Conservation (phyloP, 2,797 vertebrate species). For the Knipowitschia caucasica region DNA sequence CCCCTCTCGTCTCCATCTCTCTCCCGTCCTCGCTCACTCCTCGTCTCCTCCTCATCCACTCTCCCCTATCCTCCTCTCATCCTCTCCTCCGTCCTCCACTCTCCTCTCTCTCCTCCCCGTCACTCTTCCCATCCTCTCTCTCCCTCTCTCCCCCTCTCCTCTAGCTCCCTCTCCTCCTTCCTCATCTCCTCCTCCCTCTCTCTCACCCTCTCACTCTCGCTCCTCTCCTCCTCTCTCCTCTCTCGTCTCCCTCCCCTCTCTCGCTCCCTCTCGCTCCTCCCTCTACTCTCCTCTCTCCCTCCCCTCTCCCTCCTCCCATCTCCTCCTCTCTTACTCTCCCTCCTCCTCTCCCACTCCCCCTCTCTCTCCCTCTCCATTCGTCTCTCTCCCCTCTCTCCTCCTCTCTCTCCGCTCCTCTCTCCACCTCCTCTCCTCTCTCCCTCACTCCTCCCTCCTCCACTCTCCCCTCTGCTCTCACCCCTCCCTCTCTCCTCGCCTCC, state of each 20-base stretch:
- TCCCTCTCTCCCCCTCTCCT: not conserved
- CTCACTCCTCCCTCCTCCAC: too few species aligned
- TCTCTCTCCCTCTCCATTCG: too few species aligned
- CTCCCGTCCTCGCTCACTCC: constrained; percentile 57
- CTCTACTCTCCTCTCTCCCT: constrained; percentile 68
- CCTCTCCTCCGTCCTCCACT: not conserved
- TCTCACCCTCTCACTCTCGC: constrained; percentile 6
- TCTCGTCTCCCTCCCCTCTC: too few species aligned
- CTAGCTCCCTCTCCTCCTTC: not conserved
- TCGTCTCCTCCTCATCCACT: constrained; percentile 31
- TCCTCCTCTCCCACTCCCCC: too few species aligned
- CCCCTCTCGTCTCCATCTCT: constrained; percentile 58
- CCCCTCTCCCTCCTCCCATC: constrained; percentile 26
- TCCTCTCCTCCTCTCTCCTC: constrained; percentile 58
- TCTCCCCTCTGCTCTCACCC: too few species aligned
- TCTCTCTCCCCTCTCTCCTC: too few species aligned
- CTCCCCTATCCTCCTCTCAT: too few species aligned
- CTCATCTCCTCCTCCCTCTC: constrained; percentile 11
- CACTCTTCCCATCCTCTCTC: not conserved
- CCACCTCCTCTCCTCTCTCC: too few species aligned
- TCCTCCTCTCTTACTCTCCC: too few species aligned
- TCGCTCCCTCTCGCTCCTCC: constrained; percentile 52
- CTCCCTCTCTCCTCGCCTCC: too few species aligned
- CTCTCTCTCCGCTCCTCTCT: too few species aligned
- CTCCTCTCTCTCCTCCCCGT: too few species aligned